Conservation (phyloP, 2,888 invertebrate genomes). For the Archips crataeganus region DNA sequence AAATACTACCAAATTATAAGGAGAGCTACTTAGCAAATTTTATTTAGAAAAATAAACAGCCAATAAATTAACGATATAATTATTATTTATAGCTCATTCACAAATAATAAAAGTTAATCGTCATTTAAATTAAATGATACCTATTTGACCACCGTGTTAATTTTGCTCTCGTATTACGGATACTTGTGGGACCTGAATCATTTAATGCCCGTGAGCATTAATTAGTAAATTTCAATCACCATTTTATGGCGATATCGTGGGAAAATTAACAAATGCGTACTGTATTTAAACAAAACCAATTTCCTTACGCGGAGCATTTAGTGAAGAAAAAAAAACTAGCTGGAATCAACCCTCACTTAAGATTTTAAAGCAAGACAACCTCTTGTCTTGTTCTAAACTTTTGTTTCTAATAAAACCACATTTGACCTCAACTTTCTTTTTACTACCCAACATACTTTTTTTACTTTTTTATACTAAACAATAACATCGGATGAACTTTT, state of each 20-base stretch:
- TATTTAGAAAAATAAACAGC: constrained; percentile 15
- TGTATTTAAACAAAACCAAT: not conserved
- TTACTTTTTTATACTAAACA: constrained; percentile 42
- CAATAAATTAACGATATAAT: constrained; percentile 16
- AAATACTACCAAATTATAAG: constrained; percentile 25
- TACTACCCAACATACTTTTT: constrained; percentile 26
- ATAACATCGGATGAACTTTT: constrained; percentile 42
- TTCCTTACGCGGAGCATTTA: not conserved
- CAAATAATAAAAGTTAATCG: constrained; percentile 26
- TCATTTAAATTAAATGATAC: constrained; percentile 18
- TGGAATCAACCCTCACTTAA: not conserved
- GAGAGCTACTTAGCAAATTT: constrained; percentile 17
- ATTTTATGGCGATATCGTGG: constrained; percentile 8
- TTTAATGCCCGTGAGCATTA: constrained; percentile 6
- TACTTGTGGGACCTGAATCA: constrained; percentile 10
- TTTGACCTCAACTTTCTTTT: constrained; percentile 20
- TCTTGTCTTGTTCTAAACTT: not conserved
- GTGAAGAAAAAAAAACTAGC: not conserved
- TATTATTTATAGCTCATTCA: constrained; percentile 23
- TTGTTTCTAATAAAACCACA: constrained; percentile 23
- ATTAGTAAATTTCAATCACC: constrained; percentile 16
- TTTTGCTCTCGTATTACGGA: not conserved
- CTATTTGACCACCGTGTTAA: constrained; percentile 17
- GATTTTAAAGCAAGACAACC: not conserved
- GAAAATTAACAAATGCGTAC: not conserved